Percentiles rank a stretch among this genome's conserved stretches.
phyloP scores from a whole-genome alignment of 2,113 vertebrate genomes.

The Nyctereutes procyonoides region DNA sequence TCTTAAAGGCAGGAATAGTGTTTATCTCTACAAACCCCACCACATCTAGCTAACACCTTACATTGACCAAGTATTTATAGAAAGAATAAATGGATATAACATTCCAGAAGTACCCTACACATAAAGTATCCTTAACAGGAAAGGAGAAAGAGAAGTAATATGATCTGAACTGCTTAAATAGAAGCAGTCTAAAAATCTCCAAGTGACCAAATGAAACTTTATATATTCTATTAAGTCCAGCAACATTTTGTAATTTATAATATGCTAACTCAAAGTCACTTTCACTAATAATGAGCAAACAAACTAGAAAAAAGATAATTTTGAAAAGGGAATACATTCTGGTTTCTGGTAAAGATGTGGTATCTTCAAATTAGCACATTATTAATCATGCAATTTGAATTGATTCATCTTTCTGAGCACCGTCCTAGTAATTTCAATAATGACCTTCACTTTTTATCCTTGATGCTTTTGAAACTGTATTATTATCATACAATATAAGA shows the following conservation, averaged over 20 bases:
- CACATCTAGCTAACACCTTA: constrained; percentile 72
- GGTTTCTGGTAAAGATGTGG: neutral
- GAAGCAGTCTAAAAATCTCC: constrained; percentile 68
- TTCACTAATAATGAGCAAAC: constrained; percentile 38
- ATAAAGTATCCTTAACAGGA: constrained; percentile 10
- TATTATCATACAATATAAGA: constrained; percentile 40
- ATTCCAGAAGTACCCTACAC: neutral
- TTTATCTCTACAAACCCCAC: neutral
- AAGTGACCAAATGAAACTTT: constrained; percentile 70
- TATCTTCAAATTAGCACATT: constrained; percentile 49
- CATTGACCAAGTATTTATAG: constrained; percentile 29
- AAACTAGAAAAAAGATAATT: constrained; percentile 11
- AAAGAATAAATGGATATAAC: constrained; percentile 32
- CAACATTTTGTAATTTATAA: constrained; percentile 82
- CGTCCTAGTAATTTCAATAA: constrained; percentile 45
- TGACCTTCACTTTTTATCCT: constrained; percentile 25
- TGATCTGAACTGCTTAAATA: constrained; percentile 50
- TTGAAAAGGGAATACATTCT: constrained; percentile 4
- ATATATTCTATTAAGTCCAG: constrained; percentile 77
- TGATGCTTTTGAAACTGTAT: neutral
- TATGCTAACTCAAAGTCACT: neutral
- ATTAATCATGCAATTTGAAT: neutral
- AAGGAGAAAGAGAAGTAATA: constrained; percentile 20
- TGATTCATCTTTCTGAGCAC: constrained; percentile 46
- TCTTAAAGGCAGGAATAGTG: constrained; percentile 11